Percentiles rank a stretch among this genome's conserved stretches.
Evolutionary conservation across 2,888 invertebrate species (phyloP).

Genomic region (Dynastes grantii): DNA sequence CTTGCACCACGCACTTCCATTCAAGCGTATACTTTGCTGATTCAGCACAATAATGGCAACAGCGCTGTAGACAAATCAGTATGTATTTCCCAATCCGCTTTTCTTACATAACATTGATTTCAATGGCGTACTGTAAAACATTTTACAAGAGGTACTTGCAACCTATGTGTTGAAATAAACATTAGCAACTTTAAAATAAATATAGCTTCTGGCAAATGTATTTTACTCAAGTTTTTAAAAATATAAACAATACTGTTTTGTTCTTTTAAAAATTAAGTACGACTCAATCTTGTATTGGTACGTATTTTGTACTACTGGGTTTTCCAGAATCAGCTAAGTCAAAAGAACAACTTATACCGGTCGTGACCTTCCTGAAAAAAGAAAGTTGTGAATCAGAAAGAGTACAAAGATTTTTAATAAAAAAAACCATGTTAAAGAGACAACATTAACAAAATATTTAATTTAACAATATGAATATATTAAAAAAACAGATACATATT

Average conservation of each 20-base stretch:
- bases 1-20: too few relatives aligned
- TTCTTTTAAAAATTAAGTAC: not conserved
- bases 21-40: too few relatives aligned
- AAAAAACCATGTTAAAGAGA: not conserved
- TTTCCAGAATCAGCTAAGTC: constrained; percentile 4
- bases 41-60: too few relatives aligned
- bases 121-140: too few relatives aligned
- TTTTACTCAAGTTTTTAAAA: too few relatives aligned
- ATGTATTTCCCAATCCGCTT: too few relatives aligned
- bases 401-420: not conserved
- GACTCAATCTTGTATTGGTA: constrained; percentile 8
- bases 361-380: constrained; percentile 30
- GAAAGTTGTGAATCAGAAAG: not conserved
- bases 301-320: not conserved
- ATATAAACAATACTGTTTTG: constrained; percentile 21
- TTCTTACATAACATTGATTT: too few relatives aligned
- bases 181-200: too few relatives aligned
- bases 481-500: constrained; percentile 26
- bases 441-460: constrained; percentile 18
- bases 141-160: too few relatives aligned
- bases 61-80: too few relatives aligned
- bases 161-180: too few relatives aligned
- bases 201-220: too few relatives aligned
- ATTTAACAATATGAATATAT: constrained; percentile 21
- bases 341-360: not conserved